Evolutionary conservation across 53 echinoderm and acorn worm genomes (phyloP).

Genomic region (Holothuria leucospilota): DNA sequence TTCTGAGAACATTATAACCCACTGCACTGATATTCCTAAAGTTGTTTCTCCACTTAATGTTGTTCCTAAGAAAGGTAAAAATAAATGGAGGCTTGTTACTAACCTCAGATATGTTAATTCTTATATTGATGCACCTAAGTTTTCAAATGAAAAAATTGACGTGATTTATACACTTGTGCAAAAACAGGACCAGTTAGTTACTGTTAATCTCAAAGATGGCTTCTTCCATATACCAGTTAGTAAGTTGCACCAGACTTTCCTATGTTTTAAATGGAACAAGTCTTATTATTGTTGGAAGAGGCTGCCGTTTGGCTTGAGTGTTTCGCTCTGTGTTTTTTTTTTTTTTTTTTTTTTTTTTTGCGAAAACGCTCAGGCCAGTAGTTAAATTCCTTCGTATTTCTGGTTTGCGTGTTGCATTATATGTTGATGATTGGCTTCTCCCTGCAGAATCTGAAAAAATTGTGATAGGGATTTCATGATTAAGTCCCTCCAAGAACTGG

Average conservation of each 20-base stretch:
- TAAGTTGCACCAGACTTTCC: neutral
- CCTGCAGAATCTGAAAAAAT: too few relatives aligned
- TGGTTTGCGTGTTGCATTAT: too few relatives aligned
- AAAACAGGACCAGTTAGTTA: neutral
- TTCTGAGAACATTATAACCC: neutral
- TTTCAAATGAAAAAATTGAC: neutral
- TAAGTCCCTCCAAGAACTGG: too few relatives aligned
- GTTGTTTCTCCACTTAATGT: neutral
- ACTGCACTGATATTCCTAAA: neutral
- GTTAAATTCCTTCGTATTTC: too few relatives aligned
- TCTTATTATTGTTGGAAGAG: neutral
- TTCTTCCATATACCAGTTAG: neutral
- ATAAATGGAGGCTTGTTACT: conserved; percentile 9
- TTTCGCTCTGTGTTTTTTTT: too few relatives aligned
- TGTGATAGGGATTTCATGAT: too few relatives aligned
- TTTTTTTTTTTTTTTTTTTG: too few relatives aligned
- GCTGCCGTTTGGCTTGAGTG: neutral
- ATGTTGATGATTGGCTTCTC: too few relatives aligned
- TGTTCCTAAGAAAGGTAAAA: neutral
- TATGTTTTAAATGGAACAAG: neutral
- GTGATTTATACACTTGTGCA: neutral
- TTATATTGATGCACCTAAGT: neutral
- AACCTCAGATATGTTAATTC: neutral
- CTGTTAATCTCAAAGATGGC: neutral
- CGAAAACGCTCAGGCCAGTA: too few relatives aligned